A percentile compares a stretch with the other conserved stretches of the same genome.
phyloP scores from a whole-genome alignment of 2,888 invertebrate species.

The Celastrina argiolus region DNA sequence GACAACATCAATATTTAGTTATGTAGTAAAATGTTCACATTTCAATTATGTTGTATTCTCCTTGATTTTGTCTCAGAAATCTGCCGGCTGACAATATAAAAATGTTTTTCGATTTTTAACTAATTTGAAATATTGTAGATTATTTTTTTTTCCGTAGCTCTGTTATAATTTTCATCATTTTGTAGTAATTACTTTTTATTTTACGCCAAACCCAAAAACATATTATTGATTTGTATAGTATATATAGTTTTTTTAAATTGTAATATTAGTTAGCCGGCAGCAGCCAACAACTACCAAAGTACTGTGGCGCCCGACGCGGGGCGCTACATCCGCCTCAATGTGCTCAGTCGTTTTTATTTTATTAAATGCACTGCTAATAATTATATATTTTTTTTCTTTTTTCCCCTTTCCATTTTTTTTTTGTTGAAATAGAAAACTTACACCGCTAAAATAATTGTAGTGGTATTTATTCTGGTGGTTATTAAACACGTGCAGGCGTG shows the following conservation, averaged over 20 bases:
- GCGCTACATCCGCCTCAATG: slow-evolving; percentile 50
- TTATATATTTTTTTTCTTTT: slow-evolving; percentile 47
- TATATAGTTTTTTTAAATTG: not conserved
- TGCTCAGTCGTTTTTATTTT: slow-evolving; percentile 62
- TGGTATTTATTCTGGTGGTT: not conserved
- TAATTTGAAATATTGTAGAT: not conserved
- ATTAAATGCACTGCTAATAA: slow-evolving; percentile 70
- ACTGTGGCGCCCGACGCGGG: slow-evolving; percentile 32
- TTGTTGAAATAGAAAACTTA: not conserved
- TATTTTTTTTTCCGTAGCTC: not conserved
- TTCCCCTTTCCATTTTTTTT: slow-evolving; percentile 22
- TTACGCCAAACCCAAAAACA: not conserved
- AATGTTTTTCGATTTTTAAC: too few relatives aligned
- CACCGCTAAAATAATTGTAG: not conserved
- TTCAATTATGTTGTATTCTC: not conserved
- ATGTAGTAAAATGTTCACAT: slow-evolving; percentile 12
- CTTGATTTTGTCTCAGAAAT: slow-evolving; percentile 8
- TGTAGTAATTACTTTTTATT: too few relatives aligned
- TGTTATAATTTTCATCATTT: not conserved
- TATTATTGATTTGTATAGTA: not conserved
- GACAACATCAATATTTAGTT: slow-evolving; percentile 8
- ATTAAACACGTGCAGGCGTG: not conserved
- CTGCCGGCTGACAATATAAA: slow-evolving; percentile 15
- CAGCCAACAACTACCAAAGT: slow-evolving; percentile 38
- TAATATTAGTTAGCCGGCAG: slow-evolving; percentile 31